Evolutionary conservation across 2,888 invertebrate species (phyloP), one percentile per base, ranked within the genome.

Genomic region (Schizaphis graminum): DNA sequence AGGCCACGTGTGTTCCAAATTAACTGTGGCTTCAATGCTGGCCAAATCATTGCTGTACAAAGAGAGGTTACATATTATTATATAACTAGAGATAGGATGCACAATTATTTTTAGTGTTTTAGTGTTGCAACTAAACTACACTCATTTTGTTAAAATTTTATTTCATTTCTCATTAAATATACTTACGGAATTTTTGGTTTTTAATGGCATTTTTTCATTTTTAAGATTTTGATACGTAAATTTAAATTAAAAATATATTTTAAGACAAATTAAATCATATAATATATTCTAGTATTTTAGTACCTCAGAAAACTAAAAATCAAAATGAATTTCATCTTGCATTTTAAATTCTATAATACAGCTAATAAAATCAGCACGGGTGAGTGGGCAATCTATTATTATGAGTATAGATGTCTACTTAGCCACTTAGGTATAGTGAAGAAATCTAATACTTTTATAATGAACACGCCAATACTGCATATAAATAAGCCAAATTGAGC

Each of bases 1-100:
- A 56, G 93, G 93, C 89, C 89, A 93, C 24, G 89, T 61, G 57
- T 90, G 56, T 11, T 93, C 93, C 53, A 26, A n/a, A 61, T 90
- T 49, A 26, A 90, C 35, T 8, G 57, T 56, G 10, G 90, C 47
- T 85, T 93, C 93, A 47, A 93, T 84, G 53, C 93, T 93, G 35
- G 89, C 89, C 84, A 93, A 93, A 85, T 85, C 26, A n/a, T 93
- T 44, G 8, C 92, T 93, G n/a, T 53, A 41, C 28, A 91, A 26
- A 77, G 11, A 67, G 35, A 90, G 3, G 11, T 35, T 47, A 67
- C 3, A 90, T 47, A 89, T 35, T 56, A 89, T 89, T 57, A 28
- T 89, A 90, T 35, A 35, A 77, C 21, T 35, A 21, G 35, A 21
- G 21, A 21, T 77, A 21, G 8, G 8, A 77, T 35, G 21, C 21